Conservation (phyloP, 2,113 vertebrate species). For the Megaleporinus macrocephalus region DNA sequence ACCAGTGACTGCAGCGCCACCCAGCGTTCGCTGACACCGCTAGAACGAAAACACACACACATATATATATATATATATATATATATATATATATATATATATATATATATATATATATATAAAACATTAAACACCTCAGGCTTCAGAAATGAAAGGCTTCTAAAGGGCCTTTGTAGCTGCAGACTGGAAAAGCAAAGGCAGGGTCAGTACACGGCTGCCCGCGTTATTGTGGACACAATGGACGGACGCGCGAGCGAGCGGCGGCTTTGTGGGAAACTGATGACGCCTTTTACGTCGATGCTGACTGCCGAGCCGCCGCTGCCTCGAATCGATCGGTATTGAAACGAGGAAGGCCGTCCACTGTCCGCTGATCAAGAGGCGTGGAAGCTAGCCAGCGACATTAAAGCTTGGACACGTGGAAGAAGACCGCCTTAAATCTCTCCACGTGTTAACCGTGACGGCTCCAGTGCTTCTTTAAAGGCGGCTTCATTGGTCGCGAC, state of each 20-base stretch:
- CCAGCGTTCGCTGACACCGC: not conserved
- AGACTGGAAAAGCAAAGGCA: not conserved
- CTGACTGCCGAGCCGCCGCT: not conserved
- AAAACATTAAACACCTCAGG: not conserved
- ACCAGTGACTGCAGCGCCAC: conserved; percentile 28
- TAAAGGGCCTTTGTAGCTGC: conserved; percentile 2
- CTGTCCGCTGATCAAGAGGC: not conserved
- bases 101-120: no score
- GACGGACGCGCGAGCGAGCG: not conserved
- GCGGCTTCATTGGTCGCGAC: not conserved
- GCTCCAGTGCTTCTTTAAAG: not conserved
- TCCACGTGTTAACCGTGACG: not conserved
- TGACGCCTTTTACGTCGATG: not conserved
- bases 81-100: no score
- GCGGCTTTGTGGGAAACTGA: not conserved
- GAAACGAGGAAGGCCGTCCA: not conserved
- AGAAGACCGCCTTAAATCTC: not conserved
- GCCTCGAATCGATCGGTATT: conserved; percentile 1
- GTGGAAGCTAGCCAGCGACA: not conserved
- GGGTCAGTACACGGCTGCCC: not conserved
- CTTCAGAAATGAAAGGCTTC: not conserved
- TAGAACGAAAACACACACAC: no score
- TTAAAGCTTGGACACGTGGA: conserved; percentile 1
- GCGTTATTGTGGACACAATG: not conserved
- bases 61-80: no score